Evolutionary conservation across 2,113 vertebrate species (phyloP).

Genomic region (Phainopepla nitens): DNA sequence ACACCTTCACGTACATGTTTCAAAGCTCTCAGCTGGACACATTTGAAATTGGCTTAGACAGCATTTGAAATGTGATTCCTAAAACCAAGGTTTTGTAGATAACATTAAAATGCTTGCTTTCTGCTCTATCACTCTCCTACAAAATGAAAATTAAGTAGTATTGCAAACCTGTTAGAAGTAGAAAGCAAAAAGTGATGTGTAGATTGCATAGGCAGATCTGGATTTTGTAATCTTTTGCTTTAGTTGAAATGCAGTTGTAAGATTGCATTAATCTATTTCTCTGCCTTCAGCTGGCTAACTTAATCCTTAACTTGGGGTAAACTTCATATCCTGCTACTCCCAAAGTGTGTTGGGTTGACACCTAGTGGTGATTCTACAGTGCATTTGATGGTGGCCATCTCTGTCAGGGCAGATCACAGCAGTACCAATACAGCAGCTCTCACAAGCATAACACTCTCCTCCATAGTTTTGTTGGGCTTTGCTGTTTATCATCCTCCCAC

Average conservation of each 20-base stretch:
- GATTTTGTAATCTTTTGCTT: background rate
- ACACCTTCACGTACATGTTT: background rate
- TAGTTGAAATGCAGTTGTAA: background rate
- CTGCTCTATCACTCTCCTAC: background rate
- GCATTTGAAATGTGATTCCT: background rate
- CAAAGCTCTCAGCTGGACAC: background rate
- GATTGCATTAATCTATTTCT: background rate
- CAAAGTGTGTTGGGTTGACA: background rate
- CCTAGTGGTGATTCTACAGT: background rate
- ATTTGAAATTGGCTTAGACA: background rate
- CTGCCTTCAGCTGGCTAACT: background rate
- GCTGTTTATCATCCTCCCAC: background rate
- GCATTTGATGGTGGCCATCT: background rate
- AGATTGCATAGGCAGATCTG: background rate
- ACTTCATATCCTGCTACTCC: background rate
- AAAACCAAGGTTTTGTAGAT: background rate
- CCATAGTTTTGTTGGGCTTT: background rate
- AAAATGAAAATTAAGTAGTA: background rate
- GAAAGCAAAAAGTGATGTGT: background rate
- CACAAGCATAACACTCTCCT: background rate
- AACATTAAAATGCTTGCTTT: background rate
- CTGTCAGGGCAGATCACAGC: background rate
- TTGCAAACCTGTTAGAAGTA: background rate
- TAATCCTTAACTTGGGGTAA: background rate
- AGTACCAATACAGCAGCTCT: fast-evolving